Conservation (phyloP, 1,140 invertebrate genomes). For the Propsilocerus akamusi region DNA sequence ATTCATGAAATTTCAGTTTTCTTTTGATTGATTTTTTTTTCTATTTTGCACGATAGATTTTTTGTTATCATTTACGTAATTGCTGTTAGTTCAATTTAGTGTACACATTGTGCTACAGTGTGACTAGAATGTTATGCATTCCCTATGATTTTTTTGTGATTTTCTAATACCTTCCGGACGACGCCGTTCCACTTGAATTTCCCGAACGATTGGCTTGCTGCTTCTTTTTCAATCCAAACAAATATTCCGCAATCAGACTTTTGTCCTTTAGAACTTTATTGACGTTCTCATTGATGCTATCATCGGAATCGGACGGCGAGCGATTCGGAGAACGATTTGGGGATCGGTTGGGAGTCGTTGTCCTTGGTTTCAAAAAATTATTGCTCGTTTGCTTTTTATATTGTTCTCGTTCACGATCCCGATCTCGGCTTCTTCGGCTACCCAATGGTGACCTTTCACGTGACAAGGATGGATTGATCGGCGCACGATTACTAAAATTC, state of each 20-base stretch:
- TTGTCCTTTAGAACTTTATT: not conserved
- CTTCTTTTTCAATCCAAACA: not conserved
- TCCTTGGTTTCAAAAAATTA: not conserved
- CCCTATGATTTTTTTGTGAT: not conserved
- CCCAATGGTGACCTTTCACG: not conserved
- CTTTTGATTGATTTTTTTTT: not conserved
- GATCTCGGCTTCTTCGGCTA: not conserved
- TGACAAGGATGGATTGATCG: not conserved
- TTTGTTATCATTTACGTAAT: not conserved
- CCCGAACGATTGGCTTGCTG: not conserved
- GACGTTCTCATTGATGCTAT: not conserved
- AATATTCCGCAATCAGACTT: not conserved
- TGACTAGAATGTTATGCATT: too few relatives aligned
- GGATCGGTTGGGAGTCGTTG: not conserved
- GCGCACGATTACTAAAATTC: constrained; percentile 14
- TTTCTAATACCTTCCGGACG: constrained; percentile 1
- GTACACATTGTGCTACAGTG: too few relatives aligned
- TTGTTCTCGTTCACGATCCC: not conserved
- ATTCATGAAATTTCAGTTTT: too few relatives aligned
- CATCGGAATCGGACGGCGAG: not conserved
- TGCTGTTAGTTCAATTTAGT: too few relatives aligned
- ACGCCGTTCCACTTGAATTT: not conserved
- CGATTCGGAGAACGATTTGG: not conserved
- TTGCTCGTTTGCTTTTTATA: not conserved
- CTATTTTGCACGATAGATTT: constrained; percentile 1